Base-by-base conservation (phyloP, 1,140 invertebrate species). In the Aphaenogaster rudis region DNA sequence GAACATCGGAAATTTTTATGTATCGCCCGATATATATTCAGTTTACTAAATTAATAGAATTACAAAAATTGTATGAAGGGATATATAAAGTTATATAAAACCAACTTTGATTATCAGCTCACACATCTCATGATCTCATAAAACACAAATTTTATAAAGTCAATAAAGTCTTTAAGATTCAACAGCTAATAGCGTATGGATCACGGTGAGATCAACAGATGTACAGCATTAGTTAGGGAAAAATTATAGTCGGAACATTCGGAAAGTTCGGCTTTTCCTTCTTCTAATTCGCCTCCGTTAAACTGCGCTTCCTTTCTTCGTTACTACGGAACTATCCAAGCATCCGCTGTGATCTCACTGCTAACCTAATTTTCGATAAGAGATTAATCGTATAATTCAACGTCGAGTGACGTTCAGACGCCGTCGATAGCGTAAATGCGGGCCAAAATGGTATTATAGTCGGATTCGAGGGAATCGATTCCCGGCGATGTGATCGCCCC, bases 321-420 rank as follows among this genome's bases (percentile, higher is more conserved):
- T 74, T 39, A 42, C 64, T 50, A 21, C n/a, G 39, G n/a, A 90
- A 86, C 74, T 87, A 77, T 66, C 11, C 64, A 28, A 39, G 57
- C 63, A 84, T 87, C 48, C 63, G 76, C 76, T 78, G 77, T 57
- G 28, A 90, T 88, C 86, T 78, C 72, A 88, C 54, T 71, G 82
- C 59, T 91, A 91, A 91, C 89, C 90, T 90, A 91, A 91, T 91
- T 91, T 88, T 87, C 64, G 45, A 21, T 84, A 80, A 88, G 74
- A 91, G 89, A 91, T 91, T 91, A 91, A 91, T 91, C 89, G 87
- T 74, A 88, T 91, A 88, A 91, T 91, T 91, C 82, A 91, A 66
- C 71, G 61, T 52, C 69, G 64, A 78, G 61, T 61, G 79, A 86
- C 71, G 80, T 57, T 59, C 57, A 81, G 77, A 90, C 86, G 52